Conservation (phyloP, 2,797 vertebrate genomes). For the Parambassis ranga region DNA sequence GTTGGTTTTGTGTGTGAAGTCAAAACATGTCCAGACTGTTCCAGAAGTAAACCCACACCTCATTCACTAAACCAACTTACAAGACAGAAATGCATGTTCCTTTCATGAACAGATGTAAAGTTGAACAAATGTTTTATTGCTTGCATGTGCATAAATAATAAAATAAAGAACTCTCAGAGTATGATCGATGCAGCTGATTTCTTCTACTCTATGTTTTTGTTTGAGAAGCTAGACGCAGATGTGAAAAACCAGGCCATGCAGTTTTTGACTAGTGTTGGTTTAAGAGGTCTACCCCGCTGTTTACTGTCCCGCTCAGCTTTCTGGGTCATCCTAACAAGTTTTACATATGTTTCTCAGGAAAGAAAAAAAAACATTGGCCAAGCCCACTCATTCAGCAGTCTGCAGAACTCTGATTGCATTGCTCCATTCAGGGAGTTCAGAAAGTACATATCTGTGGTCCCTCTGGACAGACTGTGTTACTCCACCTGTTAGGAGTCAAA, state of each 20-base stretch:
- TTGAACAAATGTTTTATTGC: no score
- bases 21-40: constrained; percentile 62
- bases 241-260: constrained; percentile 42
- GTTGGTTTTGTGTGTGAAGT: constrained; percentile 24
- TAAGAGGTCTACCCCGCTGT: constrained; percentile 36
- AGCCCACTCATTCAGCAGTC: constrained; percentile 12
- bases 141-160: background rate
- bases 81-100: constrained; percentile 2
- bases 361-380: background rate
- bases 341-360: constrained; percentile 30
- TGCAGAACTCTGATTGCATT: constrained; percentile 3
- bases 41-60: constrained; percentile 25
- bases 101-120: no score
- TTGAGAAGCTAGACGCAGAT: constrained; percentile 41
- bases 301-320: constrained; percentile 42
- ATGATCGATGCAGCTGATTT: no score
- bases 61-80: constrained; percentile 20
- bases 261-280: constrained; percentile 28
- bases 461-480: constrained; percentile 24
- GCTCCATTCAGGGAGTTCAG: constrained; percentile 48
- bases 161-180: no score
- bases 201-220: no score
- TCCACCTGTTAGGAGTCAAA: constrained; percentile 37
- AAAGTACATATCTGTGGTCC: constrained; percentile 29
- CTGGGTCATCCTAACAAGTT: constrained; percentile 56